Evolutionary conservation across 1,140 invertebrate species (phyloP).

Genomic region (Apis cerana): DNA sequence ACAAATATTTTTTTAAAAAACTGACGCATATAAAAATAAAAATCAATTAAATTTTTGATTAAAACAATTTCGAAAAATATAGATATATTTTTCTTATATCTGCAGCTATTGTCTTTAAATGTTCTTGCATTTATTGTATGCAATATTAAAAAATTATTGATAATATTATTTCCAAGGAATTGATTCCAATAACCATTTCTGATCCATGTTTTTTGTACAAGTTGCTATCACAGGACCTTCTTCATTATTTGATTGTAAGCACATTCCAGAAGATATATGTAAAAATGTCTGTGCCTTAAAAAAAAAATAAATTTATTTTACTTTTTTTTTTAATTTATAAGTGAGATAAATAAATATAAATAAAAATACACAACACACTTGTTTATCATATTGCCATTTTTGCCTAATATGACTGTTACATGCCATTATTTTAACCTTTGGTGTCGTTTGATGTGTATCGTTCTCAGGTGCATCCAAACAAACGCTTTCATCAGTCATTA

Average conservation of each 20-base stretch:
- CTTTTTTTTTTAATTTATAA: conserved; percentile 17
- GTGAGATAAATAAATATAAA: background rate
- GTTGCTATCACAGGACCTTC: conserved; percentile 80
- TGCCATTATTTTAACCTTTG: conserved; percentile 85
- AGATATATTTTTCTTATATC: background rate
- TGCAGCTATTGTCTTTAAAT: background rate
- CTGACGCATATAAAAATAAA: background rate
- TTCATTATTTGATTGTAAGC: conserved; percentile 80
- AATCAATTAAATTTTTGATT: background rate
- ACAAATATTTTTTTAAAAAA: background rate
- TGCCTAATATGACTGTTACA: conserved; percentile 84
- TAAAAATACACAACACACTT: conserved; percentile 70
- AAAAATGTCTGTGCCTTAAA: conserved; percentile 79
- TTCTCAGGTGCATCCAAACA: conserved; percentile 86
- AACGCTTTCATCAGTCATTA: conserved; percentile 88
- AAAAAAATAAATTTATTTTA: conserved; percentile 28
- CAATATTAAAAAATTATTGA: background rate
- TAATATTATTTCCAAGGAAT: conserved; percentile 80
- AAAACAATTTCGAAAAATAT: conserved; percentile 25
- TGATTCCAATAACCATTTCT: conserved; percentile 82
- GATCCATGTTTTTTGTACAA: conserved; percentile 79
- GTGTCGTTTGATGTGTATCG: conserved; percentile 76
- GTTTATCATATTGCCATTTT: conserved; percentile 84
- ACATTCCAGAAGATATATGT: conserved; percentile 82
- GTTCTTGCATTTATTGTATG: background rate